These are phyloP conservation scores for Hyperoplus lanceolatus DNA, from an alignment of 2,797 vertebrate genomes.

Conservation along the genomic window DNA sequence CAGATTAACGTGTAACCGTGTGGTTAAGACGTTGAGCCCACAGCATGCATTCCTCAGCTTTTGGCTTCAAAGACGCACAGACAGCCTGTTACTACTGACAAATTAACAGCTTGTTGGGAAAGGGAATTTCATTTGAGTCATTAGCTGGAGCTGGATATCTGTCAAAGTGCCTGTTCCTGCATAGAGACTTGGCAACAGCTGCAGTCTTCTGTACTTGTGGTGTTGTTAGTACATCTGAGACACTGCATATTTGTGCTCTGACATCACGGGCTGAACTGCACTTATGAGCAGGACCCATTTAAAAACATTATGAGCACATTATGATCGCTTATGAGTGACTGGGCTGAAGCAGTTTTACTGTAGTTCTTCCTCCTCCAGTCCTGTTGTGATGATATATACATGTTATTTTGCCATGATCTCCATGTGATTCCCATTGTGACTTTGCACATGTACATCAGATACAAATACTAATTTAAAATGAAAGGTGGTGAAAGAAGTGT, in stretches of 20 bases:
- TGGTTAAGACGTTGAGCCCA: constrained; percentile 54
- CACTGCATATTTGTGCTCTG: constrained; percentile 64
- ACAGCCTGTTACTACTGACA: constrained; percentile 46
- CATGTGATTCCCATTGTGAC: background rate
- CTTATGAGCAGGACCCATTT: constrained; percentile 23
- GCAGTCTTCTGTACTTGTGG: constrained; percentile 46
- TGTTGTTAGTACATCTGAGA: constrained; percentile 51
- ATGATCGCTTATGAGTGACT: constrained; percentile 36
- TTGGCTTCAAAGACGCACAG: constrained; percentile 61
- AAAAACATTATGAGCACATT: constrained; percentile 31
- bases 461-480: background rate
- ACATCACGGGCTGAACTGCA: constrained; percentile 62
- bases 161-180: constrained; percentile 56
- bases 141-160: constrained; percentile 63
- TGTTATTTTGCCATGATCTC: background rate
- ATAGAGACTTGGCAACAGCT: constrained; percentile 42
- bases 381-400: background rate
- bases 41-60: constrained; percentile 61
- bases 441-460: background rate
- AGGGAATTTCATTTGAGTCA: constrained; percentile 60
- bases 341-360: constrained; percentile 28
- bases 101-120: constrained; percentile 36
- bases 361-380: constrained; percentile 45
- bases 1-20: constrained; percentile 42
- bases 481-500: too few relatives aligned